A percentile compares a stretch with the other conserved stretches of the same genome.
These are phyloP conservation scores for Caenorhabditis virilis DNA, from an alignment of 2,888 invertebrate species.

Conservation along the genomic window DNA sequence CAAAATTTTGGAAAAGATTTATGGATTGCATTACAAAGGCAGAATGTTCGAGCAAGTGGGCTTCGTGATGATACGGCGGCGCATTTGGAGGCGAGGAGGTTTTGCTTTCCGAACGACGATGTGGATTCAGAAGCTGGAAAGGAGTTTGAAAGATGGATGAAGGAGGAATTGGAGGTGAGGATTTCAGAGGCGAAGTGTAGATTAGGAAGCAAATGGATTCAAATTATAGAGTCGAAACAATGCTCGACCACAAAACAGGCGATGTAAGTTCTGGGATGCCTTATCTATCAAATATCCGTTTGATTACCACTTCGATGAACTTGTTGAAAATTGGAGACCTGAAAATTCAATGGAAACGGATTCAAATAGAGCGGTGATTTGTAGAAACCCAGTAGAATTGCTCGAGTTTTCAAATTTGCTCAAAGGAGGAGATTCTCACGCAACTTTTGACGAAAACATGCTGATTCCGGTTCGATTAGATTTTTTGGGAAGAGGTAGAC, in stretches of 20 bases:
- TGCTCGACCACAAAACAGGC: conserved; percentile 49
- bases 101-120: conserved; percentile 51
- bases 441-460: no score
- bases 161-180: conserved; percentile 28
- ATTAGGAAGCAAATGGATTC: neutral
- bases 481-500: conserved; percentile 42
- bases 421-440: no score
- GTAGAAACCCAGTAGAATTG: conserved; percentile 15
- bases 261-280: conserved; percentile 47
- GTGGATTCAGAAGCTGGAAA: conserved; percentile 42
- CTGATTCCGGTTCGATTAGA: conserved; percentile 40
- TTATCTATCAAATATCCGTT: conserved; percentile 53
- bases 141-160: conserved; percentile 25
- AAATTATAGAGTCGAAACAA: neutral
- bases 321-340: conserved; percentile 40
- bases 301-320: conserved; percentile 41
- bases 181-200: neutral
- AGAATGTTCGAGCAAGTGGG: conserved; percentile 54
- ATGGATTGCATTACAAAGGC: conserved; percentile 58
- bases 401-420: neutral
- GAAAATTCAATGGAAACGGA: neutral
- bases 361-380: conserved; percentile 6
- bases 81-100: conserved; percentile 45
- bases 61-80: conserved; percentile 51
- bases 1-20: conserved; percentile 51